Conservation (phyloP, 37 sponge, comb jelly and placozoan species). For the Halichondria panicea region DNA sequence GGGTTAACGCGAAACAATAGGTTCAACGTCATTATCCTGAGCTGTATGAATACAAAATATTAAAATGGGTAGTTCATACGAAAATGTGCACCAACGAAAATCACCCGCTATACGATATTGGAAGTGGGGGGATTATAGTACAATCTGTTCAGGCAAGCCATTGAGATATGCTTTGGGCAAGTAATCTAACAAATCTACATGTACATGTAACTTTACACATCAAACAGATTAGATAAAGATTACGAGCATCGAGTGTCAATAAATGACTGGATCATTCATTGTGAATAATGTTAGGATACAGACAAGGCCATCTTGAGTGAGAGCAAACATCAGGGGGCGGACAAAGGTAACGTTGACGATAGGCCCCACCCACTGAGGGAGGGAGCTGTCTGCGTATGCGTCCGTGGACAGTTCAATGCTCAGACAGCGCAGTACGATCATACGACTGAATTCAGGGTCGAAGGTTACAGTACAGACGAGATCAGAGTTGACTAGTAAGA, state of each 20-base stretch:
- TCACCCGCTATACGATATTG: too few species aligned
- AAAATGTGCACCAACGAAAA: too few species aligned
- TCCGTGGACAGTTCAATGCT: slow-evolving; percentile 10
- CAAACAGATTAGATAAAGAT: slow-evolving; percentile 1
- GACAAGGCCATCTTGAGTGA: slow-evolving; percentile 37
- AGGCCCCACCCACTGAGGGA: slow-evolving; percentile 8
- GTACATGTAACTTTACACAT: slow-evolving; percentile 19
- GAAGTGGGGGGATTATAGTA: too few species aligned
- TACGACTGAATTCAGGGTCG: slow-evolving; percentile 38
- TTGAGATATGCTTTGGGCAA: too few species aligned
- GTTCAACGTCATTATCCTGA: too few species aligned
- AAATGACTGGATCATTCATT: not conserved
- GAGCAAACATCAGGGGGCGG: slow-evolving; percentile 37
- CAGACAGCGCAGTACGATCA: not conserved
- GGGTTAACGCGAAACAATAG: too few species aligned
- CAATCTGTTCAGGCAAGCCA: too few species aligned
- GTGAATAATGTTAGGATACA: slow-evolving; percentile 33
- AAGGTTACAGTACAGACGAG: slow-evolving; percentile 15
- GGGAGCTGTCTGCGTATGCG: slow-evolving; percentile 2
- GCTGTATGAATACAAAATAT: too few species aligned
- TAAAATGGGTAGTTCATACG: too few species aligned
- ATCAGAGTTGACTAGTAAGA: slow-evolving; percentile 23
- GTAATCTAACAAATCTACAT: too few species aligned
- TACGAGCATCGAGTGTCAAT: not conserved
- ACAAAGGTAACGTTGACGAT: slow-evolving; percentile 1